phyloP scores from a whole-genome alignment of 2,888 invertebrate genomes.

The Ferdinandea cuprea region DNA sequence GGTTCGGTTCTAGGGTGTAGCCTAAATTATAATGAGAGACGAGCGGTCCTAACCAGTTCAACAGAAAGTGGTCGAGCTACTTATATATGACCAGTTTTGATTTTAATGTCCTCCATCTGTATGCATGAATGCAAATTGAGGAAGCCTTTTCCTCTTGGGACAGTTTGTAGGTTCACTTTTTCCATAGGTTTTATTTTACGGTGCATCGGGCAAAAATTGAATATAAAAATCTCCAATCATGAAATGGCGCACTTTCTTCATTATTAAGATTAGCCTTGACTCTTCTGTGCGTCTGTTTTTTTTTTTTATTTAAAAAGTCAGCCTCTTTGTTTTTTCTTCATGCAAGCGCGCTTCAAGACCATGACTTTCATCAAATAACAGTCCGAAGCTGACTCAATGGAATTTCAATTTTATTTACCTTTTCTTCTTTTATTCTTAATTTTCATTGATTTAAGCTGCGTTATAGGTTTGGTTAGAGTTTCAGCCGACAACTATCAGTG shows the following conservation, averaged over 20 bases:
- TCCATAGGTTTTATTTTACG: not conserved
- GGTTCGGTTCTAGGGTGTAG: not conserved
- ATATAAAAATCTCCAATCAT: too few relatives aligned
- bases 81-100: constrained; percentile 29
- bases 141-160: not conserved
- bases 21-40: not conserved
- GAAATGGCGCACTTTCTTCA: too few relatives aligned
- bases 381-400: constrained; percentile 46
- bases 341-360: too few relatives aligned
- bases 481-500: constrained; percentile 19
- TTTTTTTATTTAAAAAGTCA: too few relatives aligned
- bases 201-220: too few relatives aligned
- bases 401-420: too few relatives aligned
- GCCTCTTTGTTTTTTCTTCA: too few relatives aligned
- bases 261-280: too few relatives aligned
- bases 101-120: constrained; percentile 16
- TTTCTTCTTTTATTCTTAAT: constrained; percentile 8
- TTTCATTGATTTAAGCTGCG: constrained; percentile 19
- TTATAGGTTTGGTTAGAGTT: constrained; percentile 2
- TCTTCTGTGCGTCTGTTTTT: not conserved
- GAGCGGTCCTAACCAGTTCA: not conserved
- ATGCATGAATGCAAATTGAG: constrained; percentile 31
- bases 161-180: not conserved
- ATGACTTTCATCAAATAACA: constrained; percentile 61
- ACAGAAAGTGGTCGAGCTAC: constrained; percentile 38